Conservation (phyloP, 2,797 vertebrate species). For the Sebastes oblongus region DNA sequence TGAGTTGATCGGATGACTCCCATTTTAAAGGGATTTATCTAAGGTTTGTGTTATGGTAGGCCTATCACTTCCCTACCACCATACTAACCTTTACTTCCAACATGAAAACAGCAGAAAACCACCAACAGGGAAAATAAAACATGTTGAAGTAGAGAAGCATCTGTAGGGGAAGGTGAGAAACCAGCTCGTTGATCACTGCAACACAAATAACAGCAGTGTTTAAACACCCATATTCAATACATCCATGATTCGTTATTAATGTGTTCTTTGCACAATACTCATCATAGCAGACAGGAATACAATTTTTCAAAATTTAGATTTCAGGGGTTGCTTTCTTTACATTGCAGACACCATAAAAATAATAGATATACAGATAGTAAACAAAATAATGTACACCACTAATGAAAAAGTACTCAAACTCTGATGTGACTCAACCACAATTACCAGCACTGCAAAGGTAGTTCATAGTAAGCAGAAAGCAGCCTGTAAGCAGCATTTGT, state of each 20-base stretch:
- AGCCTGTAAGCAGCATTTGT: not conserved
- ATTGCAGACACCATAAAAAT: not conserved
- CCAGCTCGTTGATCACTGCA: slow-evolving; percentile 73
- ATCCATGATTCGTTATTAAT: accelerated
- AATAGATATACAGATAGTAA: not conserved
- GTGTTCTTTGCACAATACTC: not conserved
- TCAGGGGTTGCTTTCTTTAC: not conserved
- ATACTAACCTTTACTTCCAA: slow-evolving; percentile 86
- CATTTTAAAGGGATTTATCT: not conserved
- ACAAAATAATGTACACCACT: not conserved
- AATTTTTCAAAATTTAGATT: not conserved
- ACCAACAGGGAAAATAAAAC: slow-evolving; percentile 88
- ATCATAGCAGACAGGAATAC: not conserved
- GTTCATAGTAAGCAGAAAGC: not conserved
- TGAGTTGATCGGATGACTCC: not conserved
- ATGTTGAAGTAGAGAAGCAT: slow-evolving; percentile 90
- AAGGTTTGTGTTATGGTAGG: not conserved
- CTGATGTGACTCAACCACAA: not conserved
- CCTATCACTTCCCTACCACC: not conserved
- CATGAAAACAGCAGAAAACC: slow-evolving; percentile 84
- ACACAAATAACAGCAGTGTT: not conserved
- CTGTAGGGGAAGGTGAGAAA: slow-evolving; percentile 87
- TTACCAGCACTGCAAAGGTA: not conserved
- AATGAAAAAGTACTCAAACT: not conserved
- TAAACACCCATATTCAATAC: not conserved